phyloP scores from a whole-genome alignment of 2,888 invertebrate genomes.

The Microdon myrmicae region DNA sequence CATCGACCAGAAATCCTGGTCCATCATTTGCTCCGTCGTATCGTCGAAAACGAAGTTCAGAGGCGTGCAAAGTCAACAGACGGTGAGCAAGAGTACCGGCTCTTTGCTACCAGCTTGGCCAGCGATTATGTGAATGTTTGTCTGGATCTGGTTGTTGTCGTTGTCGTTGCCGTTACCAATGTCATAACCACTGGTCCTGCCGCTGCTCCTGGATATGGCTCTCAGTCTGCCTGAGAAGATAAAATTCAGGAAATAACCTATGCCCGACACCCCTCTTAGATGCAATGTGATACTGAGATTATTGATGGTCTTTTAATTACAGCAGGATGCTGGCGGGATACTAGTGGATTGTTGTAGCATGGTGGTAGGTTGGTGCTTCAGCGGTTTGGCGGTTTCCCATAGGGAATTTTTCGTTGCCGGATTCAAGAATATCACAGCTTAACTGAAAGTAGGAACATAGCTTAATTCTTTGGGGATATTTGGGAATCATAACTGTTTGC shows the following conservation, averaged over 20 bases:
- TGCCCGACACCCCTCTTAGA: slow-evolving; percentile 47
- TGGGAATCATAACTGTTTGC: slow-evolving; percentile 42
- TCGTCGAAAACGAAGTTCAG: slow-evolving; percentile 35
- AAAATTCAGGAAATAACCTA: slow-evolving; percentile 52
- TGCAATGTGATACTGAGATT: slow-evolving; percentile 50
- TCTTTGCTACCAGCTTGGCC: slow-evolving; percentile 27
- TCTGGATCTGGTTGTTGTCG: slow-evolving; percentile 38
- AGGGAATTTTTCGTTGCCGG: slow-evolving; percentile 46
- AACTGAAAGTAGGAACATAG: no score
- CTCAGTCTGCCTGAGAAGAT: slow-evolving; percentile 44
- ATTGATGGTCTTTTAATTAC: slow-evolving; percentile 52
- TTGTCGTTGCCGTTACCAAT: no score
- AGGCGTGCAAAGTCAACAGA: slow-evolving; percentile 46
- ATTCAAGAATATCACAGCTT: slow-evolving; percentile 42
- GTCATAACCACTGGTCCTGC: slow-evolving; percentile 20
- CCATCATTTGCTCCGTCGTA: slow-evolving; percentile 35
- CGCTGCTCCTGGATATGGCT: slow-evolving; percentile 9
- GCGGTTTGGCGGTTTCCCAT: slow-evolving; percentile 38
- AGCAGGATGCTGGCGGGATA: slow-evolving; percentile 6
- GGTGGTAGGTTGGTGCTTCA: slow-evolving; percentile 27
- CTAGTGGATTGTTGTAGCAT: slow-evolving; percentile 9
- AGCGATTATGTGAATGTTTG: slow-evolving; percentile 28
- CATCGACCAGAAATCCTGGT: slow-evolving; percentile 49
- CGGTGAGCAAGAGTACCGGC: slow-evolving; percentile 27
- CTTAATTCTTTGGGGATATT: slow-evolving; percentile 19